These are phyloP conservation scores for Plagodis dolabraria DNA, from an alignment of 2,888 invertebrate genomes.

Conservation along the genomic window DNA sequence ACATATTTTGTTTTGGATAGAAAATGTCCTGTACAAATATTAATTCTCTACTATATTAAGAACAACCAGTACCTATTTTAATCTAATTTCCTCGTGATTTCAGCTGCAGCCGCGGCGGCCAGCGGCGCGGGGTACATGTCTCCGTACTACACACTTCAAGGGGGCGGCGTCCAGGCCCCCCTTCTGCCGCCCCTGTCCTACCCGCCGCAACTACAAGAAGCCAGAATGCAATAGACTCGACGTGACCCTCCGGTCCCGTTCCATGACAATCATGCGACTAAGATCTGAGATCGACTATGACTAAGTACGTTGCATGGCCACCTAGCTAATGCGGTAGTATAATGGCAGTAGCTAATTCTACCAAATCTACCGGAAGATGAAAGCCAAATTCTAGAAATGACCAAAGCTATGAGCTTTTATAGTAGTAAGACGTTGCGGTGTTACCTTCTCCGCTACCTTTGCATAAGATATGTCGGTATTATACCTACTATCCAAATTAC, in stretches of 20 bases:
- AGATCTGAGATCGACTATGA: conserved; percentile 27
- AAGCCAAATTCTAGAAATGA: conserved; percentile 76
- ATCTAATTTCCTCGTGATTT: conserved; percentile 28
- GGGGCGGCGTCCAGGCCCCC: conserved; percentile 84
- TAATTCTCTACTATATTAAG: no score
- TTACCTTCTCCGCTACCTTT: conserved; percentile 25
- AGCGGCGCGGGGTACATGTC: conserved; percentile 89
- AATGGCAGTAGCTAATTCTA: conserved; percentile 15
- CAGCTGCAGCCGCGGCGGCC: conserved; percentile 79
- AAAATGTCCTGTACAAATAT: no score
- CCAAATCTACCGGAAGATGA: conserved; percentile 29
- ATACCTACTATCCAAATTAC: conserved; percentile 15
- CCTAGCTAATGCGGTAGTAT: conserved; percentile 21
- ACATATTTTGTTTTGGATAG: no score
- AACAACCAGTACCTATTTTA: conserved; percentile 8
- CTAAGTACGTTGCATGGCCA: conserved; percentile 12
- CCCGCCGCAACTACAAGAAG: conserved; percentile 90
- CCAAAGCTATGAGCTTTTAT: conserved; percentile 82
- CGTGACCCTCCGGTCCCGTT: conserved; percentile 18
- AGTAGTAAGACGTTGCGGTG: conserved; percentile 47
- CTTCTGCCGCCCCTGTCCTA: conserved; percentile 88
- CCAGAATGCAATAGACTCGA: conserved; percentile 88
- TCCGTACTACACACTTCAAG: conserved; percentile 89
- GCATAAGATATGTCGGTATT: conserved; percentile 8
- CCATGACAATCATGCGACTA: conserved; percentile 34